Conservation (phyloP, 2,113 vertebrate genomes). For the Vombatus ursinus region DNA sequence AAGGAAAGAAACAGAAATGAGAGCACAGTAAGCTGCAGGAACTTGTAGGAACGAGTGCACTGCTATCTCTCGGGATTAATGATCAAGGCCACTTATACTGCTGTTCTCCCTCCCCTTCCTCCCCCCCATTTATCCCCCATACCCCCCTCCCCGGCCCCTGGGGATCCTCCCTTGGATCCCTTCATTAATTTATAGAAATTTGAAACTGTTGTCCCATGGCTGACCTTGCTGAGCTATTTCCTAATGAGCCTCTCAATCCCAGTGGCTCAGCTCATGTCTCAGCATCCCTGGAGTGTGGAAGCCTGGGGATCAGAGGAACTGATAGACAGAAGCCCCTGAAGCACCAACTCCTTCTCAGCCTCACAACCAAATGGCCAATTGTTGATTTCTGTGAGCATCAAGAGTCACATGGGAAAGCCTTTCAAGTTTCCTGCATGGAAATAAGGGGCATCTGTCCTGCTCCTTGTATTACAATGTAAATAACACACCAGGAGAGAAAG, state of each 20-base stretch:
- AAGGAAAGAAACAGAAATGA: not conserved
- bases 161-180: not conserved
- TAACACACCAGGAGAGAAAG: not conserved
- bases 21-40: not conserved
- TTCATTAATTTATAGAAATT: not conserved
- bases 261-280: not conserved
- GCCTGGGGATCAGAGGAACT: not conserved
- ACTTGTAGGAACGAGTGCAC: not conserved
- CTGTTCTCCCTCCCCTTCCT: not conserved
- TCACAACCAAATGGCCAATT: not conserved
- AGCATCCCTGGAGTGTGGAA: not conserved
- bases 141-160: not conserved
- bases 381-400: slow-evolving; percentile 15
- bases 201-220: rapidly evolving
- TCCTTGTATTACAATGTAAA: not conserved
- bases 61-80: not conserved
- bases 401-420: not conserved
- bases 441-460: not conserved
- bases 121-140: not conserved
- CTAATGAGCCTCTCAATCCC: rapidly evolving
- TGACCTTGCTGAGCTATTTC: not conserved
- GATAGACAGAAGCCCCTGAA: not conserved
- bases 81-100: not conserved
- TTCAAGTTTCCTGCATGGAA: slow-evolving; percentile 22
- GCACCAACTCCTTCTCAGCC: rapidly evolving